A percentile compares a stretch with the other conserved stretches of the same genome.
These are phyloP conservation scores for Phengaris arion DNA, from an alignment of 2,888 invertebrate genomes.

Conservation along the genomic window DNA sequence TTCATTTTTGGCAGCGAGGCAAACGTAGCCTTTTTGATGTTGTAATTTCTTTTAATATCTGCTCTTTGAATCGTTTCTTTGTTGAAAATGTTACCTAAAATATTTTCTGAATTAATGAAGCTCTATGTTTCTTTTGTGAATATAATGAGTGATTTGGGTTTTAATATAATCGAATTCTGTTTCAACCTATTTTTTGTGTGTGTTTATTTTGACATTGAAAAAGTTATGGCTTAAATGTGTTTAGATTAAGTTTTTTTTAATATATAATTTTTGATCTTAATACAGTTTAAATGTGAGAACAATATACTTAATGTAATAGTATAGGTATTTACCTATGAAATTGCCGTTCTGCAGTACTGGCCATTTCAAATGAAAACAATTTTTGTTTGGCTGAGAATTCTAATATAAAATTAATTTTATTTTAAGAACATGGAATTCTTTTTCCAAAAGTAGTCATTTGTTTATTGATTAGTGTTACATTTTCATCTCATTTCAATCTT, in stretches of 20 bases:
- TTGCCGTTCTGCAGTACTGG: no score
- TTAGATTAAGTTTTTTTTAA: neutral
- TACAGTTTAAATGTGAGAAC: no score
- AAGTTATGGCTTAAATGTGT: neutral
- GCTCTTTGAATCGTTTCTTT: conserved; percentile 22
- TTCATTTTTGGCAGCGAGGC: conserved; percentile 25
- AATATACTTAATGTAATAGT: neutral
- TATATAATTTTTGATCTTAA: neutral
- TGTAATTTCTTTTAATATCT: conserved; percentile 28
- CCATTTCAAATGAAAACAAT: no score
- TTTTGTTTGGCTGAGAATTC: no score
- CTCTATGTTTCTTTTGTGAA: conserved; percentile 12
- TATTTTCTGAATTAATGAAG: neutral
- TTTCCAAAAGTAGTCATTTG: no score
- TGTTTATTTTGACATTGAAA: neutral
- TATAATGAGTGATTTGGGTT: conserved; percentile 1
- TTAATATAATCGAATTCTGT: conserved; percentile 3
- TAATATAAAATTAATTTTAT: no score
- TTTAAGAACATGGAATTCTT: no score
- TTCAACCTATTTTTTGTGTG: neutral
- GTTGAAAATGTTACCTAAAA: conserved; percentile 6
- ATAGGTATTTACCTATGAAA: no score
- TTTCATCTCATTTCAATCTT: no score
- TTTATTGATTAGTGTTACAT: no score
- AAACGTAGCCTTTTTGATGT: conserved; percentile 14